Conservation (phyloP, 2,113 vertebrate genomes). For the Campylomormyrus tamandua region DNA sequence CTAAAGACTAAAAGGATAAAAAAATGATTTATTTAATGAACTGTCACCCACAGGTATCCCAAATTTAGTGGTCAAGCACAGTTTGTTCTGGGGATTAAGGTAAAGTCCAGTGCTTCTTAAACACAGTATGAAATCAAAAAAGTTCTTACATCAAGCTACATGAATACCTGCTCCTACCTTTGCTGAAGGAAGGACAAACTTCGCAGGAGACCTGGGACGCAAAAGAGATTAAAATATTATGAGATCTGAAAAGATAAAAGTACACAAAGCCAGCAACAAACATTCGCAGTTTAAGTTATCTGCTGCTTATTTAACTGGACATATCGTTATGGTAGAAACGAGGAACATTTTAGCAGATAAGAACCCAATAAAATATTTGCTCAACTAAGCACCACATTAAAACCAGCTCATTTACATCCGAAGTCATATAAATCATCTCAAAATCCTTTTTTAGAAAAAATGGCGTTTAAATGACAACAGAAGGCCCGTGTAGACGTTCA, state of each 20-base stretch:
- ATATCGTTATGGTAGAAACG: neutral
- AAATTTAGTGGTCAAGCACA: neutral
- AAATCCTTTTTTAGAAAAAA: neutral
- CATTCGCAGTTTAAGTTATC: neutral
- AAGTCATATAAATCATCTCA: neutral
- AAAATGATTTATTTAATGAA: neutral
- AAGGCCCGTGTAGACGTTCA: neutral
- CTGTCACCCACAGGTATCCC: neutral
- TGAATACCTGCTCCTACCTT: constrained; percentile 62
- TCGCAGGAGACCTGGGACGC: constrained; percentile 71
- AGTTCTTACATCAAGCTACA: neutral
- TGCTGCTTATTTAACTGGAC: neutral
- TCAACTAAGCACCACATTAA: neutral
- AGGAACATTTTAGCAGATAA: neutral
- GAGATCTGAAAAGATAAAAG: neutral
- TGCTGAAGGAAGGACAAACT: constrained; percentile 60
- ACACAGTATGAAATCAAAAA: neutral
- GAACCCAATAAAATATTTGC: neutral
- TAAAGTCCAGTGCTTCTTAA: neutral
- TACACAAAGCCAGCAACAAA: no score
- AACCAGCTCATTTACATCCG: neutral
- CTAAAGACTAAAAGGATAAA: neutral
- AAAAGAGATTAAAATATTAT: neutral
- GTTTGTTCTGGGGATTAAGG: neutral
- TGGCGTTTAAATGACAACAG: neutral